Evolutionary conservation across 2,888 invertebrate species (phyloP), one percentile per base, ranked within the genome.

Genomic region (Monopis laevigella): DNA sequence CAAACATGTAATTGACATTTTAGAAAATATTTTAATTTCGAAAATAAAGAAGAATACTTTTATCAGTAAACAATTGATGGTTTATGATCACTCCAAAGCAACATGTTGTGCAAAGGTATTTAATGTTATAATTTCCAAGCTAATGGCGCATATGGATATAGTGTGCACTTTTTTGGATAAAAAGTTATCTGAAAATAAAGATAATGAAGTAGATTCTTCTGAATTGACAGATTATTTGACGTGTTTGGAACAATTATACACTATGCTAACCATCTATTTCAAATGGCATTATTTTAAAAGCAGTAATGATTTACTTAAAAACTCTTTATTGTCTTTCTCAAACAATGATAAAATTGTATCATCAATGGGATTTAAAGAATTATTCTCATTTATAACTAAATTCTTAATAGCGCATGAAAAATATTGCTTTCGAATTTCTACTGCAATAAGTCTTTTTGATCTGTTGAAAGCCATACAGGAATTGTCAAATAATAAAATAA

Each of bases 211-310:
- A 28, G 59, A 55, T 42, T 59, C 57, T 27, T 44, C 58, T 19
- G 64, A 68, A 48, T 48, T 63, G 17, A 48, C 61, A 10, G 59
- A 65, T 39, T 57, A 62, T 44, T 41, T 82, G 49, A 65, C 75
- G 45, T 84, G 84, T 41, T 70, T 85, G 29, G 84, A 83, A 35
- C 58, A 82, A 34, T 72, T 87, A 39, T 75, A 86, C 38, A 75
- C 72, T 18, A 61, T 87, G 34, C 61, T 84, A n/a, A 77, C 82
- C 3, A 77, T 75, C 38, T 83, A 83, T 51, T 86, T 87, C 45
- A 84, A 83, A 55, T 85, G 88, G 89, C 75, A 84, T 58, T 86
- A 84, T 42, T 87, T 88, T 54, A 72, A 70, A 46, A 84, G 75
- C 51, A 71, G 67, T 26, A 55, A 73, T 30, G 55, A 62, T 16